phyloP scores from a whole-genome alignment of 2,888 invertebrate species.

The Lithophane semibrunnea region DNA sequence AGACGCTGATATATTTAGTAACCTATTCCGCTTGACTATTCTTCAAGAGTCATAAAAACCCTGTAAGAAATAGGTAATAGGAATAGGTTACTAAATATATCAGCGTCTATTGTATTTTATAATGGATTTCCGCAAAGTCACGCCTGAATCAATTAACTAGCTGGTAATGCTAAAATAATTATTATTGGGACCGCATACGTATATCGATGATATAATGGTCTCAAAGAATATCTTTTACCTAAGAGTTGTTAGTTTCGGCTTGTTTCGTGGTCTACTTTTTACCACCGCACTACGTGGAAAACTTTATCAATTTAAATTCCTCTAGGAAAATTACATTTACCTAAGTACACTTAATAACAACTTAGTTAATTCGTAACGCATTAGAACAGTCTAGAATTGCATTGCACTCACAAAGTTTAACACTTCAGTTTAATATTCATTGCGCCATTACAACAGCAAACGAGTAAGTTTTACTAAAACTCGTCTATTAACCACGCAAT shows the following conservation, averaged over 20 bases:
- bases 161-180: too few relatives aligned
- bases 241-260: neutral
- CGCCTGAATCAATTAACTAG: too few relatives aligned
- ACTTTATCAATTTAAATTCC: neutral
- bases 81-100: too few relatives aligned
- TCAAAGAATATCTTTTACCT: too few relatives aligned
- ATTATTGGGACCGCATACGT: too few relatives aligned
- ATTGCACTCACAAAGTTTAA: slow-evolving; percentile 23
- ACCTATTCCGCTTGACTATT: too few relatives aligned
- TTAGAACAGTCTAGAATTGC: slow-evolving; percentile 1
- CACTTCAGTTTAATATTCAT: slow-evolving; percentile 29
- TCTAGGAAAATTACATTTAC: slow-evolving; percentile 17
- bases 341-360: slow-evolving; percentile 1
- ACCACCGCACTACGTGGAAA: neutral
- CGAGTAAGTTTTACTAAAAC: slow-evolving; percentile 1
- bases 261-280: neutral
- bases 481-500: slow-evolving; percentile 19
- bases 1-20: too few relatives aligned
- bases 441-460: slow-evolving; percentile 27
- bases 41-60: too few relatives aligned
- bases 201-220: too few relatives aligned
- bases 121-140: too few relatives aligned
- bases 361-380: slow-evolving; percentile 1
- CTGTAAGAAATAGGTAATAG: too few relatives aligned
- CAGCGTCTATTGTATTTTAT: too few relatives aligned